Evolutionary conservation across 2,797 vertebrate genomes (phyloP).

Genomic region (Halcyon chelicuti): DNA sequence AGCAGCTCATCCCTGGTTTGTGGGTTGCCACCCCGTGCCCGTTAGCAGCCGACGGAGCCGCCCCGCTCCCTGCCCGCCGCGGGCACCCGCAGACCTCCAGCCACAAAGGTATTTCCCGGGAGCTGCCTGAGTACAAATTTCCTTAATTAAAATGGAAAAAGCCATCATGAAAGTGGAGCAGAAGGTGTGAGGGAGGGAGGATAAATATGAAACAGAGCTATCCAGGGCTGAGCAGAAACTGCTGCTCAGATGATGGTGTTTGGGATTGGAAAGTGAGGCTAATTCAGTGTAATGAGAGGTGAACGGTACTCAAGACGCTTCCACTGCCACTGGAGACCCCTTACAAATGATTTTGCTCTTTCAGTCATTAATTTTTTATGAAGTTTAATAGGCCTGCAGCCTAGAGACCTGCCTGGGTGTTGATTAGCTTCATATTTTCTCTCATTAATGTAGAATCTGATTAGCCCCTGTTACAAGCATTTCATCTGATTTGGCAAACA

Average conservation of each 20-base stretch:
- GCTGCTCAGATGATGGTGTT: conserved; percentile 60
- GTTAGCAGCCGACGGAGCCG: not conserved
- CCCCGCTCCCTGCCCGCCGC: not conserved
- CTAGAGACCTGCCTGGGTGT: conserved; percentile 84
- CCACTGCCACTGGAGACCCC: conserved; percentile 82
- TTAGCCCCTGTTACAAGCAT: conserved; percentile 84
- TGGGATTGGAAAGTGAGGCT: conserved; percentile 75
- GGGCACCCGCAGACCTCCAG: not conserved
- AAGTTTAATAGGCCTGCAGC: conserved; percentile 90
- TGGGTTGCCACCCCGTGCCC: not conserved
- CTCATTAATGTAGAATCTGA: conserved; percentile 90
- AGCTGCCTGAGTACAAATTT: conserved; percentile 9
- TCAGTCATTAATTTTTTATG: conserved; percentile 92
- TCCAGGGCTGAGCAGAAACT: conserved; percentile 45
- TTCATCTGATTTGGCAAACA: conserved; percentile 78
- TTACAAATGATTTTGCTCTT: conserved; percentile 87
- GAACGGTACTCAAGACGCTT: conserved; percentile 73
- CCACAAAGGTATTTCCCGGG: conserved; percentile 26
- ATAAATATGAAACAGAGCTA: conserved; percentile 35
- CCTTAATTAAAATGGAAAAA: conserved; percentile 62
- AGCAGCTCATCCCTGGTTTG: not conserved
- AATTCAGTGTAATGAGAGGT: conserved; percentile 76
- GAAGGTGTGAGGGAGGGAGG: not conserved
- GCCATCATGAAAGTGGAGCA: not conserved
- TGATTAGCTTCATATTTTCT: conserved; percentile 88